These are phyloP conservation scores for Lutraria lutraria DNA, from an alignment of 2,888 invertebrate genomes.

Conservation along the genomic window DNA sequence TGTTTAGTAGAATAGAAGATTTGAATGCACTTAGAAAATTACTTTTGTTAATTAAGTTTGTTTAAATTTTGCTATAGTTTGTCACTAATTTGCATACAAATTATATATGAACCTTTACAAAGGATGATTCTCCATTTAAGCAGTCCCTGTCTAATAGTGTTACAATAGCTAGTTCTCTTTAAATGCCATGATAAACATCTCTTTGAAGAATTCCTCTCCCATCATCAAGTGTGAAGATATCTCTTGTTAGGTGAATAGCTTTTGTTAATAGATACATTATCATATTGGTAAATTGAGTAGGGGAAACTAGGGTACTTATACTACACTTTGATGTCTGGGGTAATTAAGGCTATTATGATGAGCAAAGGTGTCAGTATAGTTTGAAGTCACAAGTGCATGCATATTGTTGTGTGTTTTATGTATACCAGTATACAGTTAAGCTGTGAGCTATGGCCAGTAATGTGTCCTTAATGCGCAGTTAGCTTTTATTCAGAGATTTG, in stretches of 20 bases:
- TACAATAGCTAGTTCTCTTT: background rate
- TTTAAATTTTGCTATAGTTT: background rate
- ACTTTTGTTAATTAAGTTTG: too few relatives aligned
- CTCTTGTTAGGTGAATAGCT: background rate
- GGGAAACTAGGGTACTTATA: background rate
- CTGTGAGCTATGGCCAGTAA: too few relatives aligned
- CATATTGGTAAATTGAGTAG: background rate
- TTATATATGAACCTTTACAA: background rate
- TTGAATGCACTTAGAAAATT: too few relatives aligned
- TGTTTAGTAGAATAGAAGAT: too few relatives aligned
- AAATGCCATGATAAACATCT: background rate
- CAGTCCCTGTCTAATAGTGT: background rate
- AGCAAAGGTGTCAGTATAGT: too few relatives aligned
- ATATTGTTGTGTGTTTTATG: too few relatives aligned
- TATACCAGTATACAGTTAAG: too few relatives aligned
- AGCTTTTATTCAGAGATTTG: too few relatives aligned
- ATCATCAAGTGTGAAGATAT: background rate
- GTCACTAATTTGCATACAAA: background rate
- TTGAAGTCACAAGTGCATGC: too few relatives aligned
- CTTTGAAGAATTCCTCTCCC: background rate
- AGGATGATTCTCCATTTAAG: background rate
- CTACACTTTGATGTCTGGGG: background rate
- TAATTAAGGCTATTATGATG: background rate
- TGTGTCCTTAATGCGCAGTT: too few relatives aligned
- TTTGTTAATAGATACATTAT: background rate